Conservation (phyloP, 2,888 invertebrate species). For the Platerodrilus igneus region DNA sequence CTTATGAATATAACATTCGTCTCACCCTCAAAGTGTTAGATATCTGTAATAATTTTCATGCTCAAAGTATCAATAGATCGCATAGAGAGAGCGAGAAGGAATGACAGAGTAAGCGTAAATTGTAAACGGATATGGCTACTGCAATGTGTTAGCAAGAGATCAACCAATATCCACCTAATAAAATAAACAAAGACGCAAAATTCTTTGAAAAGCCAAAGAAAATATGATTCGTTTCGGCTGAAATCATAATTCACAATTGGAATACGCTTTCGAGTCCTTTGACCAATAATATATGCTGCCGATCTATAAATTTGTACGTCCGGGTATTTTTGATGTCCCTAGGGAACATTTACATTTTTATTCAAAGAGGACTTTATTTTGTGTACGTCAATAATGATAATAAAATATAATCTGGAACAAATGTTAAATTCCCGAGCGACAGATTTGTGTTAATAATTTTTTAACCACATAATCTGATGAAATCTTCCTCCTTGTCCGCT, state of each 20-base stretch:
- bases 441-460: constrained; percentile 43
- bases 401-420: constrained; percentile 40
- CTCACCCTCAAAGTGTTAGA: constrained; percentile 51
- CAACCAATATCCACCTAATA: constrained; percentile 28
- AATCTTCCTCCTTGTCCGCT: constrained; percentile 46
- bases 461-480: constrained; percentile 48
- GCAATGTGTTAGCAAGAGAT: constrained; percentile 35
- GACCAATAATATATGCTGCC: constrained; percentile 49
- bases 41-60: constrained; percentile 47
- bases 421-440: constrained; percentile 40
- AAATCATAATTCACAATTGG: constrained; percentile 48
- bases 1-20: constrained; percentile 51
- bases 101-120: too few relatives aligned
- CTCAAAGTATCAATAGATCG: constrained; percentile 44
- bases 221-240: constrained; percentile 49
- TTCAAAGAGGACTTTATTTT: too few relatives aligned
- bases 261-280: constrained; percentile 47
- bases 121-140: constrained; percentile 39
- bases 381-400: too few relatives aligned
- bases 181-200: constrained; percentile 29
- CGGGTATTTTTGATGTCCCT: constrained; percentile 24
- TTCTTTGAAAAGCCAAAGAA: constrained; percentile 47
- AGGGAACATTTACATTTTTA: constrained; percentile 24
- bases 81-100: constrained; percentile 37
- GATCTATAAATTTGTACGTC: constrained; percentile 33